These are phyloP conservation scores for Prinia subflava DNA, from an alignment of 2,113 vertebrate genomes.

Conservation along the genomic window DNA sequence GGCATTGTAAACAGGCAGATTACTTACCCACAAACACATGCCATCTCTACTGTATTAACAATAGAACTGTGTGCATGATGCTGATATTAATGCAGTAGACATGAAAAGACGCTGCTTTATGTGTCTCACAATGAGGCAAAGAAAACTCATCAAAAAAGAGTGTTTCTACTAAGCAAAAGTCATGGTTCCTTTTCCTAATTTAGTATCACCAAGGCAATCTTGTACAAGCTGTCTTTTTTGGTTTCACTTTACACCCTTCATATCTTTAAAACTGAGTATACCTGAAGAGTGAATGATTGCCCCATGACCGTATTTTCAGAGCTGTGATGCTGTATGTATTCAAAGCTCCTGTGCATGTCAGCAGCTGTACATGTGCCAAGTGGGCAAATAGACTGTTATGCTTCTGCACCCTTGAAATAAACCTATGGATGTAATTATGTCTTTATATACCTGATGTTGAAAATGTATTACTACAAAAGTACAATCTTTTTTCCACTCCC, in stretches of 20 bases:
- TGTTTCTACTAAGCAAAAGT: background rate
- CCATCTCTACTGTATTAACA: background rate
- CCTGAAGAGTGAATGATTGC: background rate
- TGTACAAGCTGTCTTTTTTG: background rate
- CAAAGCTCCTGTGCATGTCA: background rate
- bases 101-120: background rate
- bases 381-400: background rate
- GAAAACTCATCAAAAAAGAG: background rate
- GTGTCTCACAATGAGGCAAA: background rate
- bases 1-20: background rate
- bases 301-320: background rate
- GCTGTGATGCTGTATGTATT: background rate
- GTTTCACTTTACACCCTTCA: background rate
- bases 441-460: background rate
- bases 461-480: background rate
- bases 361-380: background rate
- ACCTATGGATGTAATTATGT: background rate
- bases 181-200: background rate
- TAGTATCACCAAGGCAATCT: background rate
- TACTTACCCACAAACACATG: background rate
- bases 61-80: background rate
- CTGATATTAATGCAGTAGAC: background rate
- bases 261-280: background rate
- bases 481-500: background rate
- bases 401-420: background rate